Conservation (phyloP, 2,888 invertebrate genomes). For the Ferrisia virgata region DNA sequence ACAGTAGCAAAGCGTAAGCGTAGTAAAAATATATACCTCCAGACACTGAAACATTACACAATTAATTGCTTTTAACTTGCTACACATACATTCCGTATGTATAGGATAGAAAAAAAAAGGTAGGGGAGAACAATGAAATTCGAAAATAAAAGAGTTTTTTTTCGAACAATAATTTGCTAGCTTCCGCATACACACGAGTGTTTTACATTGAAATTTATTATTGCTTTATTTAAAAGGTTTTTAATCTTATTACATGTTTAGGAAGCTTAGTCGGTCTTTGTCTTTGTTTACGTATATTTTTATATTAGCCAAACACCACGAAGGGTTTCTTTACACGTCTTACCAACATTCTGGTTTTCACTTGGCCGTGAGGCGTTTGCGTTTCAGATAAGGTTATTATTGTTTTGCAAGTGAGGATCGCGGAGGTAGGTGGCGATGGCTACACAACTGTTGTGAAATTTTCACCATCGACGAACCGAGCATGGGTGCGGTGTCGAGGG, state of each 20-base stretch:
- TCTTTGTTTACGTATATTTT: not conserved
- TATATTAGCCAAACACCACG: not conserved
- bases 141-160: not conserved
- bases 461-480: not conserved
- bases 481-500: no score
- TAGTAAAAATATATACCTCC: not conserved
- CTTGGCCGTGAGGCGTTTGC: not conserved
- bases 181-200: not conserved
- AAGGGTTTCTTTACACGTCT: not conserved
- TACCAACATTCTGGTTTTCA: not conserved
- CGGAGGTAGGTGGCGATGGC: not conserved
- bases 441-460: not conserved
- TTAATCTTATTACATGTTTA: slow-evolving; percentile 18
- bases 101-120: not conserved
- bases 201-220: not conserved
- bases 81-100: not conserved
- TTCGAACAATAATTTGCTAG: not conserved
- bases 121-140: not conserved
- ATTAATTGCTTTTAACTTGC: not conserved
- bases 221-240: slow-evolving; percentile 1
- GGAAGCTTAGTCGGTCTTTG: not conserved
- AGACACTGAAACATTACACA: not conserved
- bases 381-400: not conserved
- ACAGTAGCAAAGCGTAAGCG: not conserved
- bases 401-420: not conserved